Base-by-base conservation (phyloP, 2,888 invertebrate genomes). In the Halocaridina rubra region DNA sequence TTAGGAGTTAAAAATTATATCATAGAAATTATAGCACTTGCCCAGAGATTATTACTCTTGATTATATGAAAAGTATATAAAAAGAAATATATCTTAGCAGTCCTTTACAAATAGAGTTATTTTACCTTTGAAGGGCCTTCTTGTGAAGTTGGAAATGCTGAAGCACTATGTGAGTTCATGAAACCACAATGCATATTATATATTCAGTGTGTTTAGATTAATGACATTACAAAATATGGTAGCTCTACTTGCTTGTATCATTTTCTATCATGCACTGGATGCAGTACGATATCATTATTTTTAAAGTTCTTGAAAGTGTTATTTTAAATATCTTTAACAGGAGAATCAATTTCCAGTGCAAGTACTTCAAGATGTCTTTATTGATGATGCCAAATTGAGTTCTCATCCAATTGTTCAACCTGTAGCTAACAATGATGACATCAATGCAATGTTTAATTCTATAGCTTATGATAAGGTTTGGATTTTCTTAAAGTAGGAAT, bases 341-440 rank as follows among this genome's bases (percentile, higher is more conserved):
- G 91, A 95, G 91, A 94, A 95, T 80, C 94, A 95, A 90, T 97
- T 97, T 90, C 90, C 95, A 19, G 92, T 93, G 0, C 92, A 93
- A 57, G 94, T 95, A 39, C 90, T 97, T 79, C 95, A 96, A 88
- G 90, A 93, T 0, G 97, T 96, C 0, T 90, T 97, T 86, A 92
- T 92, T 16, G 92, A 94, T 1, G 98, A 98, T 90, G 93, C 96
- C 0, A 95, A 95, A 72, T 91, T 95, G 5, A 95, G 95, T 78
- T 96, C 97, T 0, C 98, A 98, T 92, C 96, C 98, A 0, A 97
- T 98, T 86, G 95, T 97, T 7, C 95, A 96, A 90, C 93, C 93
- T 0, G 97, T 98, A n/a, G 92, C 93, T 32, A 95, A 96, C 88
- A 97, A 98, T 0, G 95, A 95, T 90, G 94, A 98, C 92, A 98